Base-by-base conservation (phyloP, 2,797 vertebrate species). In the Cossypha heuglini region DNA sequence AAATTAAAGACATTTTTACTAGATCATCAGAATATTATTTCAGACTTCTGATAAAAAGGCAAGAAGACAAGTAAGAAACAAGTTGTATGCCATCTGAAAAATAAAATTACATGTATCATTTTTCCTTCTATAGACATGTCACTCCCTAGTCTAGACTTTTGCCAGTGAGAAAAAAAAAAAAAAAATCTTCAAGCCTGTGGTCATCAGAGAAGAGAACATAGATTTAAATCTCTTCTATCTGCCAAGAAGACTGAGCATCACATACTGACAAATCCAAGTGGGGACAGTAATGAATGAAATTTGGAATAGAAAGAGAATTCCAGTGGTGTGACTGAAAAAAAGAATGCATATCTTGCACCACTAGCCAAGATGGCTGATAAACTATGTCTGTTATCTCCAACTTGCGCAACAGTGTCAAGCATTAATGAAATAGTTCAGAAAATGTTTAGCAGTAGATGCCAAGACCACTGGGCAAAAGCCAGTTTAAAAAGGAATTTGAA, bases 31-130 rank as follows among this genome's bases (percentile, higher is more conserved):
- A 89, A 82, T 22, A 61, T 54, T 71, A 71, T 72, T 92, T 79
- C 48, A 77, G 28, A 28, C 8, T 77, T 83, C 22, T 35, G 68
- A 89, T 49, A 86, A 82, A 87, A 83, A 87, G 3, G 5, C 38
- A 92, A 61, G n/a, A 94, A 91, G 49, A 80, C 11, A 92, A 86
- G 11, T 9, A 91, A 74, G 42, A 89, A 95, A 79, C 15, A 68
- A 83, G 17, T 22, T n/a, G 29, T 18, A 52, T 35, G 21, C 75
- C 11, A 91, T 57, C 33, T 58, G 61, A 61, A 42, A 88, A 83
- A 83, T 63, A 62, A 59, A 61, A 46, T 54, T 26, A 63, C 11
- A 40, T 10, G 6, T 20, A 46, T 26, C 0, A 19, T 81, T 75
- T 75, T 72, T 61, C 57, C 16, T 42, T 72, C 43, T 26, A 38